Conservation (phyloP, 2,888 invertebrate genomes). For the Papilio elwesi region DNA sequence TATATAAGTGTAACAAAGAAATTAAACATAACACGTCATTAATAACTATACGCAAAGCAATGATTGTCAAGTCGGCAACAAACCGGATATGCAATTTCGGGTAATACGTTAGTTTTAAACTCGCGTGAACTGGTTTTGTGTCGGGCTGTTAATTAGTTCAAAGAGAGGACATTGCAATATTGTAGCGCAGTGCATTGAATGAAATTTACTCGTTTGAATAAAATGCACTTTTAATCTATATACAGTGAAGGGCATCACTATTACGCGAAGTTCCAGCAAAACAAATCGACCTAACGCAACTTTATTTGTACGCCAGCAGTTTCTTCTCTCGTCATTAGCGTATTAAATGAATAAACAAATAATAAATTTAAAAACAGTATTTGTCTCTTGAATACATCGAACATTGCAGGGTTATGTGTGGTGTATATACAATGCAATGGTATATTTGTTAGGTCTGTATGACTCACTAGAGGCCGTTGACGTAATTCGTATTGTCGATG, state of each 20-base stretch:
- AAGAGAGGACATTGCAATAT: constrained; percentile 15
- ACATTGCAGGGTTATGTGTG: background rate
- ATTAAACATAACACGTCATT: background rate
- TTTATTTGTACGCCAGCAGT: constrained; percentile 17
- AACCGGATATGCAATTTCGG: constrained; percentile 62
- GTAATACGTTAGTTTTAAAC: constrained; percentile 58
- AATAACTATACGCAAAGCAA: constrained; percentile 45
- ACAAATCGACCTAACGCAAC: constrained; percentile 38
- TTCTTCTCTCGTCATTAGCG: constrained; percentile 24
- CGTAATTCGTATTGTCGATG: constrained; percentile 6
- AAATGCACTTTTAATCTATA: background rate
- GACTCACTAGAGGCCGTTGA: background rate
- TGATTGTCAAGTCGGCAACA: constrained; percentile 48
- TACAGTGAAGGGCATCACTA: constrained; percentile 27
- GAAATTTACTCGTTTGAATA: background rate
- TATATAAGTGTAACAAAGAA: background rate
- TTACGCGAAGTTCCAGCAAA: background rate
- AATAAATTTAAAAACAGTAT: constrained; percentile 20
- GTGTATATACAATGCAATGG: background rate
- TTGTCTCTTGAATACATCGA: background rate
- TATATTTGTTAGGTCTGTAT: background rate
- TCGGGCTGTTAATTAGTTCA: constrained; percentile 32
- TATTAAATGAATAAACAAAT: constrained; percentile 6
- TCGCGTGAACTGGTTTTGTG: constrained; percentile 54
- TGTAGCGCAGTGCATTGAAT: background rate